Evolutionary conservation across 2,888 invertebrate genomes (phyloP), one percentile per base, ranked within the genome.

Genomic region (Zonitis immaculata): DNA sequence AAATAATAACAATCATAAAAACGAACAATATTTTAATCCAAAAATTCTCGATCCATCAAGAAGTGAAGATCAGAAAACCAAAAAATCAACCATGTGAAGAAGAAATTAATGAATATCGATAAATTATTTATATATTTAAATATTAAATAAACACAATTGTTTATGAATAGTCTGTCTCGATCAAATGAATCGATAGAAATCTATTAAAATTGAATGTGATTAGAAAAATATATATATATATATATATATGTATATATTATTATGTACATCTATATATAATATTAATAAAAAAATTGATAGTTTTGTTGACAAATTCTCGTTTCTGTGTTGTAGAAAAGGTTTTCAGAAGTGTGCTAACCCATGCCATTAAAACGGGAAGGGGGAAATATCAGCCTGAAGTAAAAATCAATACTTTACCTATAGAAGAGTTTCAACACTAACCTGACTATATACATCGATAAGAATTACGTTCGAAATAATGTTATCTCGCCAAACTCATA

Each of bases 331-430:
- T 57, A 54, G 47, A 49, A 4, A 22, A 4, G 22, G n/a, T n/a
- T 51, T 58, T 56, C 47, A 47, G 49, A 52, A 49, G 53, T 55
- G 55, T 51, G 52, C 51, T 55, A 56, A 56, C 55, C 52, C 55
- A 56, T 56, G 55, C 58, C 55, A 58, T 56, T 58, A 58, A 56
- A 58, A 52, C 52, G 58, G 50, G 51, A 54, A 52, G 59, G 57
- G 57, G 60, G 59, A 62, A 64, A 65, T 66, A 67, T 66, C 63
- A 65, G 61, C 62, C 61, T 60, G 60, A 62, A 60, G 62, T 60
- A 64, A 67, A 67, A 67, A 69, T 69, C 69, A 69, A 69, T 69
- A 69, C 67, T 64, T 62, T 64, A 63, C 63, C 63, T 65, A 65
- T 56, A 56, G 56, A 56, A 52, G 56, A 56, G 56, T 56, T 56